A percentile compares a stretch with the other conserved stretches of the same genome.
Conservation (phyloP, 2,113 vertebrate species). For the Daubentonia madagascariensis region DNA sequence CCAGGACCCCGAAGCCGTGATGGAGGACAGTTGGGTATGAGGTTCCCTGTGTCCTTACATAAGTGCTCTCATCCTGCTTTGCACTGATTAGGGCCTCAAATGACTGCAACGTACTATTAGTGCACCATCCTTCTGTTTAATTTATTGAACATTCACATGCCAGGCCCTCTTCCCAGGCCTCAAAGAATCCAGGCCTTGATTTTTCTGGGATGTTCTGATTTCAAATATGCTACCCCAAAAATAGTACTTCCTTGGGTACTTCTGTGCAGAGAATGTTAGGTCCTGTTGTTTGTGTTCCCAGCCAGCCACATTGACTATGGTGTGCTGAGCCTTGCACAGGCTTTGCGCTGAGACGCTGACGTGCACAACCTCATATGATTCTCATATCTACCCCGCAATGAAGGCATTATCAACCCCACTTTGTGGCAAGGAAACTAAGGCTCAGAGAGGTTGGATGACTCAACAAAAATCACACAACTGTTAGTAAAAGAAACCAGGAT, state of each 20-base stretch:
- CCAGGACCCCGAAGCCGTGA: fast-evolving
- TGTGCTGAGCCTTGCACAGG: neutral
- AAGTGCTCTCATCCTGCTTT: fast-evolving
- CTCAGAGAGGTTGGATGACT: neutral
- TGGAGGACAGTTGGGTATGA: fast-evolving
- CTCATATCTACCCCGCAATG: fast-evolving
- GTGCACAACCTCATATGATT: fast-evolving
- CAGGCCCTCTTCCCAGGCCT: neutral
- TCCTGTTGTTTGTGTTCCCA: neutral
- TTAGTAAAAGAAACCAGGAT: neutral
- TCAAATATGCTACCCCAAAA: neutral
- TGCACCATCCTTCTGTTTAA: fast-evolving
- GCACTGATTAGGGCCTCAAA: neutral
- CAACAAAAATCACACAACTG: neutral
- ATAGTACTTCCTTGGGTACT: neutral
- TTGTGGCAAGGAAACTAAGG: neutral
- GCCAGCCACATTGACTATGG: fast-evolving
- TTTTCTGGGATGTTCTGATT: neutral
- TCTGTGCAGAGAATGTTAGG: neutral
- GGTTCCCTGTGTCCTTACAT: fast-evolving
- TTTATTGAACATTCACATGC: fast-evolving
- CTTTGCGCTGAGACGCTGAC: neutral
- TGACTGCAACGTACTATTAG: fast-evolving
- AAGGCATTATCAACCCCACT: fast-evolving
- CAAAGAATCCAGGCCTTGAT: neutral